Base-by-base conservation (phyloP, 2,888 invertebrate genomes). In the Polydrusus pterygomalis region DNA sequence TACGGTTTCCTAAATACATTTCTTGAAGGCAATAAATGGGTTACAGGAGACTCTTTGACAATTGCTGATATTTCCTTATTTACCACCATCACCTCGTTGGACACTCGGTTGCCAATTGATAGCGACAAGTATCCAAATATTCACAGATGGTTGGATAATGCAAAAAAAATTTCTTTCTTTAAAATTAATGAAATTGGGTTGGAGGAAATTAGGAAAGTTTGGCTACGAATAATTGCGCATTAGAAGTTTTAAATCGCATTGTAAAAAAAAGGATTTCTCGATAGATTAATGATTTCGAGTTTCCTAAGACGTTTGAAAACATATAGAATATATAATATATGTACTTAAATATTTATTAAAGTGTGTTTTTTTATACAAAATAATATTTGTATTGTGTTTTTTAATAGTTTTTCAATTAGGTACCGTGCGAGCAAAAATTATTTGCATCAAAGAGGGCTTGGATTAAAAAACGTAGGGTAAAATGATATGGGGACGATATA, bases 1-100 rank as follows among this genome's bases (percentile, higher is more conserved):
- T 88, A 90, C 58, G 85, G 81, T 0, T 88, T 88, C 68, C 64
- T 90, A 17, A 90, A 91, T 77, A 83, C 80, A 5, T 90, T 89
- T 77, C 86, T 91, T 56, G 54, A 47, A 43, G 38, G 43, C 11
- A 58, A n/a, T 18, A 67, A 74, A 65, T 77, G 65, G 69, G n/a
- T 74, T 11, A 7, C 8, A 0, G 74, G 74, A 8, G 64, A 77
- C 30, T 15, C 47, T 1, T 25, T 75, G n/a, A 77, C 77, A 0
- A 17, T 77, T 15, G 77, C 77, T n/a, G 77, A 77, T 38, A 70
- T 77, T 11, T 63, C 73, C 7, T 40, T 77, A 20, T 65, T 74
- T 3, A 15, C 60, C 7, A 77, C 74, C 6, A 17, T 74, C 9
- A 70, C 49, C 8, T 65, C 70, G 5, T 47, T 77, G 43, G 51